These are phyloP conservation scores for Pollicipes pollicipes DNA, from an alignment of 1,140 invertebrate species.

Conservation along the genomic window DNA sequence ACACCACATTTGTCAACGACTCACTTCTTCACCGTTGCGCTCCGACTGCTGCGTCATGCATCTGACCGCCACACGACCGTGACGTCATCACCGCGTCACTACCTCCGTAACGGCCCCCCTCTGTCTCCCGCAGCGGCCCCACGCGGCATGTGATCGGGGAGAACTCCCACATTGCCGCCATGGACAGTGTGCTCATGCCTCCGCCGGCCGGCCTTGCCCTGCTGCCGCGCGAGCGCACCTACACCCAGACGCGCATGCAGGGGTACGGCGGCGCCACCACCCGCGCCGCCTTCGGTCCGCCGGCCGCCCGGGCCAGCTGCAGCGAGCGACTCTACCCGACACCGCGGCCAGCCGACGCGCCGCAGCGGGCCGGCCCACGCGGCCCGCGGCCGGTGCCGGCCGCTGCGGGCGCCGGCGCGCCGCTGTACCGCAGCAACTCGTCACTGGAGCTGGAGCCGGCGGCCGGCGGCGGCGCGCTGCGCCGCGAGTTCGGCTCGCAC, in stretches of 20 bases:
- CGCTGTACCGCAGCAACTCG: conserved; percentile 43
- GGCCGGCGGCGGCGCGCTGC: conserved; percentile 18
- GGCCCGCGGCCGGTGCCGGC: conserved; percentile 14
- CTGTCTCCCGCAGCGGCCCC: too few species aligned
- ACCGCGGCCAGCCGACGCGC: conserved; percentile 6
- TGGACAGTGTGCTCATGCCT: neutral
- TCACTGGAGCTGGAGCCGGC: conserved; percentile 40
- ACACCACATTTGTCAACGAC: too few species aligned
- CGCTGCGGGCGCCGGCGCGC: conserved; percentile 14
- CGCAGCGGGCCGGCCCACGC: conserved; percentile 8
- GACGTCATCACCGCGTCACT: too few species aligned
- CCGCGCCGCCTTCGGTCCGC: conserved; percentile 16
- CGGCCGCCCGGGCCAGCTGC: conserved; percentile 20
- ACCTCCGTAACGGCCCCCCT: too few species aligned
- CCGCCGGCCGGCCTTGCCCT: neutral
- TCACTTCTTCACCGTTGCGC: too few species aligned
- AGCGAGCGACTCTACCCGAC: conserved; percentile 18
- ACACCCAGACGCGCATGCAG: neutral
- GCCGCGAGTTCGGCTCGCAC: conserved; percentile 40
- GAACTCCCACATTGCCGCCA: too few species aligned
- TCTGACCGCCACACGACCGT: too few species aligned
- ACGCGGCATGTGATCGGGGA: too few species aligned
- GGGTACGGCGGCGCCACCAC: neutral
- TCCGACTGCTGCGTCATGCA: too few species aligned
- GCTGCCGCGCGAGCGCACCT: neutral